A percentile compares a stretch with the other conserved stretches of the same genome.
These are phyloP conservation scores for Sycophaga agraensis DNA, from an alignment of 1,140 invertebrate species.

Conservation along the genomic window DNA sequence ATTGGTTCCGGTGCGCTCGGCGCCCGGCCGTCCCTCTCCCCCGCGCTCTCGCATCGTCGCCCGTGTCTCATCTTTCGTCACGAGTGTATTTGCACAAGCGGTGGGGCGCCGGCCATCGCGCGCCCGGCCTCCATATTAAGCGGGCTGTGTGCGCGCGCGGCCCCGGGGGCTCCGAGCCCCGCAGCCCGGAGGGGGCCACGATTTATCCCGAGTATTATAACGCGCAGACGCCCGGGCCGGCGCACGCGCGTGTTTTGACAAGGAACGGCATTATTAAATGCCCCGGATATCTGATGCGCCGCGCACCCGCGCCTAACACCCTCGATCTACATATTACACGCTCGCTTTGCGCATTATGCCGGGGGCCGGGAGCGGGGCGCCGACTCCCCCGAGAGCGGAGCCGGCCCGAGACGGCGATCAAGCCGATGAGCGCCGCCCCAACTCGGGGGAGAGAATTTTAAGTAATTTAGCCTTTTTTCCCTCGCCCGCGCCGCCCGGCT, in stretches of 20 bases:
- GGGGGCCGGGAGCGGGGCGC: not conserved
- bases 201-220: slow-evolving; percentile 60
- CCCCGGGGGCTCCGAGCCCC: no score
- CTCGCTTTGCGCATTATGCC: slow-evolving; percentile 39
- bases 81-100: slow-evolving; percentile 33
- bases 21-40: not conserved
- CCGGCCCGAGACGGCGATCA: not conserved
- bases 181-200: slow-evolving; percentile 38
- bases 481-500: no score
- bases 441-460: not conserved
- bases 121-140: no score
- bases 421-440: not conserved
- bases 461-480: slow-evolving; percentile 3
- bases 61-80: slow-evolving; percentile 27
- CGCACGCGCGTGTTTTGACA: slow-evolving; percentile 59
- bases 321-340: slow-evolving; percentile 59
- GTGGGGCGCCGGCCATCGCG: no score
- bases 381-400: not conserved
- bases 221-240: no score
- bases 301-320: slow-evolving; percentile 37
- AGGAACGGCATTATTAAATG: slow-evolving; percentile 60
- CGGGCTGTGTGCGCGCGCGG: no score
- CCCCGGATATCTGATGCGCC: slow-evolving; percentile 54
- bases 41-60: not conserved
- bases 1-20: slow-evolving; percentile 20